phyloP scores from a whole-genome alignment of 2,797 vertebrate genomes.

The Anas georgica region DNA sequence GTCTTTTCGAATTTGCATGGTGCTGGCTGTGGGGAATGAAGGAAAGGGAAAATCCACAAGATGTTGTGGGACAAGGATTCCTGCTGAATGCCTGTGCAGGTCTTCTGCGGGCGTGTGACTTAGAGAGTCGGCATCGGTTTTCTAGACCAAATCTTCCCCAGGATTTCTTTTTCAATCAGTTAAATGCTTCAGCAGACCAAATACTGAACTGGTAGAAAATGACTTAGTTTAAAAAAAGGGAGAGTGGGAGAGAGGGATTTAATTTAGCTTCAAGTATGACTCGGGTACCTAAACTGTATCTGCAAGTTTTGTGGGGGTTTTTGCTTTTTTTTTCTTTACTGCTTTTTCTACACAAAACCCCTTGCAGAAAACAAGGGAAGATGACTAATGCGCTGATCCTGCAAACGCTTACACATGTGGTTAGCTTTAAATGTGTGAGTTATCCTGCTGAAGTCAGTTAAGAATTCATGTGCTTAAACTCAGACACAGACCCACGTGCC shows the following conservation, averaged over 20 bases:
- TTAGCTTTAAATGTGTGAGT: background rate
- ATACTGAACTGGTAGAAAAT: background rate
- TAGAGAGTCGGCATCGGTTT: background rate
- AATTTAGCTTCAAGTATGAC: background rate
- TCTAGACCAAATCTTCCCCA: background rate
- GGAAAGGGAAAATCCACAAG: background rate
- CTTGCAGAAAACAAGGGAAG: background rate
- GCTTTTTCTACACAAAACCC: background rate
- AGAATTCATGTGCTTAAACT: constrained; percentile 7
- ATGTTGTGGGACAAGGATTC: background rate
- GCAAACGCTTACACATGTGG: background rate
- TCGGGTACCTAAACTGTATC: background rate
- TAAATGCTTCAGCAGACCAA: background rate
- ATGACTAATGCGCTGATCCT: background rate
- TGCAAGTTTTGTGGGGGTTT: background rate
- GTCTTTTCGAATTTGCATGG: rapidly evolving
- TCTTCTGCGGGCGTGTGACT: background rate
- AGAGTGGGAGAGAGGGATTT: background rate
- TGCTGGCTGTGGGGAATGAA: background rate
- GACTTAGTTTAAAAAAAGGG: background rate
- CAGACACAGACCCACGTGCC: background rate
- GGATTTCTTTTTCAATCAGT: background rate
- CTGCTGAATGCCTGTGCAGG: rapidly evolving
- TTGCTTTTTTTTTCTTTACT: background rate
- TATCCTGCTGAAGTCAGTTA: constrained; percentile 25